Percentiles rank a stretch among this genome's conserved stretches.
Evolutionary conservation across 2,888 invertebrate genomes (phyloP).

Genomic region (Drosophila conformis): DNA sequence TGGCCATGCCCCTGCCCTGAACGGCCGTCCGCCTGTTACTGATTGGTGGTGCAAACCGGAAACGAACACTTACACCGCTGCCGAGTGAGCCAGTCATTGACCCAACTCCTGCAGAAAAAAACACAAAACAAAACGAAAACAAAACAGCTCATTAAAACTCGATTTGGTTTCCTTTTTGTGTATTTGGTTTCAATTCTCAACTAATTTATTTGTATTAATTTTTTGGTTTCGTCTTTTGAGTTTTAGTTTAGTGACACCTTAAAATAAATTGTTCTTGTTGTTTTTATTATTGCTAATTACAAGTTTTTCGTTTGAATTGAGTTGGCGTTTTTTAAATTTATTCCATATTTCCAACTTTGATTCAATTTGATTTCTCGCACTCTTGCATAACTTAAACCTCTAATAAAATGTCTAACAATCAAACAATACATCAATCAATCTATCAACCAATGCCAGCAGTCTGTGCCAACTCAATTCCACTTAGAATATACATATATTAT

Average conservation of each 20-base stretch:
- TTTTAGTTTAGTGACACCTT: conserved; percentile 74
- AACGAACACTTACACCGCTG: conserved; percentile 67
- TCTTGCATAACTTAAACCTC: conserved; percentile 53
- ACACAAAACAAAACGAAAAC: neutral
- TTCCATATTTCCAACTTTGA: conserved; percentile 38
- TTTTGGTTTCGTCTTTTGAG: conserved; percentile 54
- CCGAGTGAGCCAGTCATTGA: conserved; percentile 58
- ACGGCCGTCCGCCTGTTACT: conserved; percentile 10
- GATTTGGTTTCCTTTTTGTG: conserved; percentile 40
- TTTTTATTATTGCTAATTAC: conserved; percentile 56
- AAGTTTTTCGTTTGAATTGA: conserved; percentile 53
- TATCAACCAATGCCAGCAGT: conserved; percentile 65
- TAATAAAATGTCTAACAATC: conserved; percentile 69
- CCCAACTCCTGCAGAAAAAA: neutral
- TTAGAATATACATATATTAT: conserved; percentile 54
- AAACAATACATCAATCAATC: conserved; percentile 53
- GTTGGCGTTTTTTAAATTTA: conserved; percentile 46
- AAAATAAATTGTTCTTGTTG: conserved; percentile 59
- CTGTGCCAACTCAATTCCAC: conserved; percentile 75
- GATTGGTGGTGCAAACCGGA: conserved; percentile 56
- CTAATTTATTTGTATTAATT: conserved; percentile 72
- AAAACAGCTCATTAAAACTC: conserved; percentile 51
- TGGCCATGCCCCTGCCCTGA: conserved; percentile 15
- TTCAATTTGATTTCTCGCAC: conserved; percentile 33
- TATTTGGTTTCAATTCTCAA: conserved; percentile 76